These are phyloP conservation scores for Anhinga anhinga DNA, from an alignment of 2,113 vertebrate genomes.

Conservation along the genomic window DNA sequence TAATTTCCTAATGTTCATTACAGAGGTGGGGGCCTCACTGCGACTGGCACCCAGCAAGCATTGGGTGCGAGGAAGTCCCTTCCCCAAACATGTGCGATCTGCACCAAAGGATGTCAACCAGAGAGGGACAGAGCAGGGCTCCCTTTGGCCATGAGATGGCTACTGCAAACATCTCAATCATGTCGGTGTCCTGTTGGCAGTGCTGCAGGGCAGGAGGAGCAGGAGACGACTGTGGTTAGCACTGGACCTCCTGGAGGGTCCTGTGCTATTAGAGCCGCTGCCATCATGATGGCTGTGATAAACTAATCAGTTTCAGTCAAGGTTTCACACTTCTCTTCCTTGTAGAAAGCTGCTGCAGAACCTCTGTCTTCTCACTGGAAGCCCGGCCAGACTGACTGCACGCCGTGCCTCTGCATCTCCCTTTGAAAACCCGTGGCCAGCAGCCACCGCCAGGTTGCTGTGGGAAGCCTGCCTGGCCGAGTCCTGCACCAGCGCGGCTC, in stretches of 20 bases:
- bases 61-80: neutral
- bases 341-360: neutral
- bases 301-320: neutral
- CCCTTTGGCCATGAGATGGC: no score
- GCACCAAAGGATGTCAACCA: rapidly evolving
- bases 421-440: no score
- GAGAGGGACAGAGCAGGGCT: neutral
- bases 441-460: neutral
- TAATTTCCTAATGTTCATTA: neutral
- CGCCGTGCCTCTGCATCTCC: neutral
- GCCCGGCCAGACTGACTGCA: neutral
- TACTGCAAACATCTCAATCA: rapidly evolving
- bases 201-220: neutral
- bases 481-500: rapidly evolving
- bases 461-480: neutral
- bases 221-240: neutral
- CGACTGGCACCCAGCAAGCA: neutral
- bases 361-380: neutral
- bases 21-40: neutral
- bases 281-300: neutral
- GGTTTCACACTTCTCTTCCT: neutral
- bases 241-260: neutral
- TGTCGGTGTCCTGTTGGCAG: neutral
- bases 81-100: rapidly evolving
- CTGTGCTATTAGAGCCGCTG: rapidly evolving